phyloP scores from a whole-genome alignment of 2,888 invertebrate species.

The Andrena praecox region DNA sequence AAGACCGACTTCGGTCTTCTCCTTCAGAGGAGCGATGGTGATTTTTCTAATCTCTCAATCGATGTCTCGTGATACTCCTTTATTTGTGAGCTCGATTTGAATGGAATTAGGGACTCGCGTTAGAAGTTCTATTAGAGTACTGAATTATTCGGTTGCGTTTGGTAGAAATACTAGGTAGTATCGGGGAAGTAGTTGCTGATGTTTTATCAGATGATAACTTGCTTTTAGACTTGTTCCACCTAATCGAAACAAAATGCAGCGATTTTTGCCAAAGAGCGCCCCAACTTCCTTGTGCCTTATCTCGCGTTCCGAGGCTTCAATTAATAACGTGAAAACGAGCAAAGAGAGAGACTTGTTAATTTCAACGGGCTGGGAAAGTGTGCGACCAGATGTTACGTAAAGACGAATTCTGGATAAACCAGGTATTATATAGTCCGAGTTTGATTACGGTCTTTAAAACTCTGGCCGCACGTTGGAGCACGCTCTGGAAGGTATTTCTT shows the following conservation, averaged over 20 bases:
- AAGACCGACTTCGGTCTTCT: too few species aligned
- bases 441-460: constrained; percentile 47
- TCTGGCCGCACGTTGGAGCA: background rate
- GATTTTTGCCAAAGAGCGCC: background rate
- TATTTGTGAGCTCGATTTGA: too few species aligned
- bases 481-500: constrained; percentile 28
- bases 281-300: constrained; percentile 17
- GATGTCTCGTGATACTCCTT: too few species aligned
- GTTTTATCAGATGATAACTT: background rate
- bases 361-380: constrained; percentile 32
- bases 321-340: background rate
- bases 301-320: background rate
- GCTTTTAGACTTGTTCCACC: constrained; percentile 1
- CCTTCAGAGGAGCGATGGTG: too few species aligned
- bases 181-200: background rate
- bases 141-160: too few species aligned
- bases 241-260: background rate
- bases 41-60: too few species aligned
- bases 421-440: constrained; percentile 28
- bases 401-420: constrained; percentile 52
- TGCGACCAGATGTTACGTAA: constrained; percentile 41
- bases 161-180: too few species aligned
- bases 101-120: too few species aligned
- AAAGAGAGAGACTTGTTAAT: background rate
- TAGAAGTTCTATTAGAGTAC: too few species aligned